Evolutionary conservation across 2,113 vertebrate genomes (phyloP), one percentile per base, ranked within the genome.

Genomic region (Trichomycterus rosablanca): DNA sequence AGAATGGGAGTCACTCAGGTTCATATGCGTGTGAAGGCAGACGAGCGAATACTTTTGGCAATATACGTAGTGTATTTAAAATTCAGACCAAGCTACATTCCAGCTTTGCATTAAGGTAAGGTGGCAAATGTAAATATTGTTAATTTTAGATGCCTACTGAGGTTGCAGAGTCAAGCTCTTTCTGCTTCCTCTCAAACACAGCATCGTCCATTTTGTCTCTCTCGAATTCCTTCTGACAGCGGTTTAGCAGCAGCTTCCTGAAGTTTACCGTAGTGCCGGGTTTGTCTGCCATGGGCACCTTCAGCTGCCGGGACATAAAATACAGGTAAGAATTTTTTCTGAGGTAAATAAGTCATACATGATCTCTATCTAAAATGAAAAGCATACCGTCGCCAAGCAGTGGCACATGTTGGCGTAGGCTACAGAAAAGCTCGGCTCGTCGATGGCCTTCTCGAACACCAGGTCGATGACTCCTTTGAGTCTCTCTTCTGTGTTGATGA

Each of bases 201-300:
- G 93, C 93, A 0, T 98, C 94, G 0, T 98, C 93, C 54, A 93
- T 94, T 80, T 98, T 98, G 87, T 98, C 96, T 76, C 94, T 93
- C 70, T 98, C 96, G 76, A 98, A 98, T 63, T 98, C 96, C 69
- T 97, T 98, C 87, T 98, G 96, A 82, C 96, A 98, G 52, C 96
- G 95, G 74, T 97, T 97, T 66, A 98, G 83, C 34, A 98, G 86
- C 78, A 98, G 72, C 75, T 97, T 98, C 71, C 95, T 93, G 82
- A 98, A 98, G 75, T 98, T 97, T 19, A 98, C 95, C 0, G 90
- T 91, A 80, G 84, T 90, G 55, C 85, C 89, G 26, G 93, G 94
- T 74, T 98, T 98, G 78, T 98, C 95, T 1, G 93, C 84, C 86
- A 94, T 96, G 65, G 91, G 90, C 64, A 98, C 96, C 63, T 92